A percentile compares a stretch with the other conserved stretches of the same genome.
Conservation (phyloP, 2,888 invertebrate genomes). For the Callyntrura sp. region DNA sequence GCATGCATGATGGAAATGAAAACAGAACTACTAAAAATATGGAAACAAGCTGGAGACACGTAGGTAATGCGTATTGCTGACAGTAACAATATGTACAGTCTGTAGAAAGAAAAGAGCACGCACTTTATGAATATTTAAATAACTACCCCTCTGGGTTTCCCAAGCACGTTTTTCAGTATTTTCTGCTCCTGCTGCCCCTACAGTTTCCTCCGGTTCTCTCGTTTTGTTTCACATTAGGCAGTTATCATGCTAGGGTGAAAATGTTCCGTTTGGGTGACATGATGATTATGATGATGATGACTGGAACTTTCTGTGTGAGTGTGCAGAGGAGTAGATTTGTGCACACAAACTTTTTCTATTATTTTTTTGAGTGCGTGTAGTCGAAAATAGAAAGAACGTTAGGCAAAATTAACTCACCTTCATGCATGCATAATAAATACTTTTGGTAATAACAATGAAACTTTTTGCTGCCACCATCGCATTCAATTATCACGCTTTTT, state of each 20-base stretch:
- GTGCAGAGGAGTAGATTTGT: background rate
- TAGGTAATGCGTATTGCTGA: background rate
- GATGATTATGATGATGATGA: no score
- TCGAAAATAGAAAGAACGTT: background rate
- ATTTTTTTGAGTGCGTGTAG: conserved; percentile 14
- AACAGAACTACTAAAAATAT: conserved; percentile 54
- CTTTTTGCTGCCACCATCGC: background rate
- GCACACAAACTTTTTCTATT: background rate
- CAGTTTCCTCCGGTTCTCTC: no score
- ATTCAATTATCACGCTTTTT: conserved; percentile 47
- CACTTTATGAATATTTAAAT: conserved; percentile 65
- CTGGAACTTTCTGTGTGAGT: no score
- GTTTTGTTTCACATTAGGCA: background rate
- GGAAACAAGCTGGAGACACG: conserved; percentile 21
- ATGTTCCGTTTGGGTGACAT: conserved; percentile 62
- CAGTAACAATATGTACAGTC: no score
- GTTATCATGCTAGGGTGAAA: background rate
- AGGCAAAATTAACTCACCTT: no score
- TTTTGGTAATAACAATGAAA: conserved; percentile 44
- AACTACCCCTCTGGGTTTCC: conserved; percentile 52
- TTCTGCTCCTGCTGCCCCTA: conserved; percentile 12
- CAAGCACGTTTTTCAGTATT: no score
- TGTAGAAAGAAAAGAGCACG: conserved; percentile 25
- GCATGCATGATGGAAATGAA: background rate
- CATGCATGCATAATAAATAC: conserved; percentile 26